Conservation (phyloP, 2,113 vertebrate genomes). For the Trichechus manatus region DNA sequence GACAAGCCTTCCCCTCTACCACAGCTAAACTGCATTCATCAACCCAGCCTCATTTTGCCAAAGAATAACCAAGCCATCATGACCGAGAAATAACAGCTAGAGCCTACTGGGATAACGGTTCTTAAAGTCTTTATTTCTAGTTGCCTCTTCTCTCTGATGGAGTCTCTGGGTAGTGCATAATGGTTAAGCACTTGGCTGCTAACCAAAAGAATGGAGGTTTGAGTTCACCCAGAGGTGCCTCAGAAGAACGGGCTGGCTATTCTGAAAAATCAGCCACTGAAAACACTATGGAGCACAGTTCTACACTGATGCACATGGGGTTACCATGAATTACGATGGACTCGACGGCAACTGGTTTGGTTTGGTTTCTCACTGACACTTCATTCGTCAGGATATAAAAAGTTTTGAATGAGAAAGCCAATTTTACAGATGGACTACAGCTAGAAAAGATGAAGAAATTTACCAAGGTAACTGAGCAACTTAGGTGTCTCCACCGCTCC, state of each 20-base stretch:
- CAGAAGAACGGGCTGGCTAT: background rate
- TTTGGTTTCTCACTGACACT: background rate
- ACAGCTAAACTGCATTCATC: background rate
- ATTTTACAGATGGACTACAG: background rate
- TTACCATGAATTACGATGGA: too few relatives aligned
- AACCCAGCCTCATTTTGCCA: background rate
- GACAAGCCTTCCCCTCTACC: background rate
- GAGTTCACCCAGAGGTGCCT: background rate
- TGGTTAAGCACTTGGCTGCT: background rate
- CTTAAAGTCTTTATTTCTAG: background rate
- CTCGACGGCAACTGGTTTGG: too few relatives aligned
- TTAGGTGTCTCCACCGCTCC: background rate
- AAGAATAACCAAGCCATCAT: background rate
- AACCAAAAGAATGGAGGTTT: background rate
- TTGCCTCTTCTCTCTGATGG: background rate
- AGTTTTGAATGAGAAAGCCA: background rate
- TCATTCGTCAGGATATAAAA: background rate
- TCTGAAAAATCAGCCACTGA: background rate
- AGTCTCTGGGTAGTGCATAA: background rate
- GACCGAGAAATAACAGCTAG: background rate
- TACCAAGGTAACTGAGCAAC: background rate
- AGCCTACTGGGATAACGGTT: background rate
- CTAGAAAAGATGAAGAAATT: background rate
- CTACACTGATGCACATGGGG: too few relatives aligned
- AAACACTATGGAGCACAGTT: background rate